phyloP scores from a whole-genome alignment of 2,113 vertebrate species.

The Anarrhichthys ocellatus region DNA sequence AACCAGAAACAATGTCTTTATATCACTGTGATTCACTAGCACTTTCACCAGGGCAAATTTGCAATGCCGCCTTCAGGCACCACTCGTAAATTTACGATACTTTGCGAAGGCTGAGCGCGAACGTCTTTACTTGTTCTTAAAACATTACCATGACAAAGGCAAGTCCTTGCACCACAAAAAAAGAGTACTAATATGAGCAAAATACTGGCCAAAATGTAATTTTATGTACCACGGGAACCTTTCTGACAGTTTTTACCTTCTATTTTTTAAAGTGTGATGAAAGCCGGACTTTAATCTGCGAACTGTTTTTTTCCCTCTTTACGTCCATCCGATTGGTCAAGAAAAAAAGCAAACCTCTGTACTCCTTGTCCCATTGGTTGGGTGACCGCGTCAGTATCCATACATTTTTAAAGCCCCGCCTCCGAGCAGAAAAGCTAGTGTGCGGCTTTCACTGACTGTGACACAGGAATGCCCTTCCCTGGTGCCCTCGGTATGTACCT shows the following conservation, averaged over 20 bases:
- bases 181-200: not conserved
- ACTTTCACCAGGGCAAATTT: not conserved
- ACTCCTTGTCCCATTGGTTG: slow-evolving; percentile 55
- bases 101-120: not conserved
- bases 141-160: not conserved
- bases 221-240: not conserved
- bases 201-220: not conserved
- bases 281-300: slow-evolving; percentile 3
- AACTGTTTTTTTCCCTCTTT: slow-evolving; percentile 5
- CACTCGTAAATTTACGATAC: not conserved
- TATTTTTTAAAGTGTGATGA: not conserved
- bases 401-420: slow-evolving; percentile 24
- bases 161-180: not conserved
- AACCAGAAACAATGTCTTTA: not conserved
- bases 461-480: slow-evolving; percentile 79
- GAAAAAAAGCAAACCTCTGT: rapidly evolving
- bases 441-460: slow-evolving; percentile 56
- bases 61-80: slow-evolving; percentile 10
- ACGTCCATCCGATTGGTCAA: slow-evolving; percentile 58
- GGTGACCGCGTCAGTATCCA: slow-evolving; percentile 9
- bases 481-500: slow-evolving; percentile 55
- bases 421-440: slow-evolving; percentile 37
- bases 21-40: not conserved
- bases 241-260: not conserved
- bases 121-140: not conserved